Evolutionary conservation across 2,797 vertebrate species (phyloP), one percentile per base, ranked within the genome.

Genomic region (Phyllotis vaccarum): DNA sequence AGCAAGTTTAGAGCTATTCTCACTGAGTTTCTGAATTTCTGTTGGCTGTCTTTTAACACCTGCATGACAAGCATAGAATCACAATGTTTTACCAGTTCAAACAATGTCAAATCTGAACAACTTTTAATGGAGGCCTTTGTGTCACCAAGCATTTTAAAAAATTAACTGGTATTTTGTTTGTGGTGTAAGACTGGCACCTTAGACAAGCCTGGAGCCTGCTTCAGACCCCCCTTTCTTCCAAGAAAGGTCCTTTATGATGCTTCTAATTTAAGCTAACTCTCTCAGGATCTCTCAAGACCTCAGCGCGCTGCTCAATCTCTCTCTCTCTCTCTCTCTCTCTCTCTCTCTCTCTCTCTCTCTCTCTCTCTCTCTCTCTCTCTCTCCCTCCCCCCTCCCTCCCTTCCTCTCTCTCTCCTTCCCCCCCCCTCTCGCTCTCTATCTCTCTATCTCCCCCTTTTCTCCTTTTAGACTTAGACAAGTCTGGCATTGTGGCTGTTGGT

Each of bases 281-380:
- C 74, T 78, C 24, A 75, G 86, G 29, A 64, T 90, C 80, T 91
- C 74, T 81, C 24, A 75, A 90, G 34, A 64, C 89, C 80, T 91
- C 56, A 87, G 37, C 24, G 3, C 54, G 37, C 9, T 27, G 27
- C 34, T 56, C 31, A 16, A 14, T 19, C 40, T 49, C 64, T n/a
- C 34, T 54, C 19, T 66, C 31, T n/a, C 6, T 49, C 43, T 85
- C 12, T 40, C 79, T 27, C 54, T 37, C 1, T 21, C 24, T 40
- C n/a, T 58, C 16, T 14, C 52, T 40, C 17, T 3, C 5, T 43
- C n/a, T 14, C 6, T 62, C 27, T n/a, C 37, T 43, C 19, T 6
- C 2, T 58, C n/a, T n/a, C n/a, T n/a, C n/a, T n/a, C n/a, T n/a
- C n/a, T 54, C 52, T 54, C 52, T 54, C 16, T 52, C 54, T 90